A percentile compares a stretch with the other conserved stretches of the same genome.
Evolutionary conservation across 2,888 invertebrate genomes (phyloP).

Genomic region (Cryptocheilus praepositus): DNA sequence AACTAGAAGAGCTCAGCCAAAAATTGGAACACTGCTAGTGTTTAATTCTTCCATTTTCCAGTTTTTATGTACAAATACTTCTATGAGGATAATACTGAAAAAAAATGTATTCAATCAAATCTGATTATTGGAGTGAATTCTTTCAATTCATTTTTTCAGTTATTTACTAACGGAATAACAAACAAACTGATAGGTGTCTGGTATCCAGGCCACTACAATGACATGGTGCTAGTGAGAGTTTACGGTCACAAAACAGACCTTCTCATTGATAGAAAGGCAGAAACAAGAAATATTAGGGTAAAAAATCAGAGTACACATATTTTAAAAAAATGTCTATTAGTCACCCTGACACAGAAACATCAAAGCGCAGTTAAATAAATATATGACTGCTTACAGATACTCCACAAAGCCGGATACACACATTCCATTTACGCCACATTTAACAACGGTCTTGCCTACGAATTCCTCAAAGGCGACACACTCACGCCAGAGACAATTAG

Average conservation of each 20-base stretch:
- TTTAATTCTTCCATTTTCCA: too few species aligned
- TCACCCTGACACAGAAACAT: too few species aligned
- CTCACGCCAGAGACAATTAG: constrained; percentile 81
- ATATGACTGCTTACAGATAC: constrained; percentile 70
- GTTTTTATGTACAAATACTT: too few species aligned
- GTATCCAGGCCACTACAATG: constrained; percentile 75
- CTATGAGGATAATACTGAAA: too few species aligned
- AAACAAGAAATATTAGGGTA: constrained; percentile 78
- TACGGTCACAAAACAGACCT: constrained; percentile 96
- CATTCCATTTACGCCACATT: constrained; percentile 93
- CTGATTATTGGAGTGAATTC: background rate
- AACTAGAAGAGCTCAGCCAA: background rate
- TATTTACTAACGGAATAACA: constrained; percentile 95
- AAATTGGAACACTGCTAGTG: background rate
- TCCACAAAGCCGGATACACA: constrained; percentile 86
- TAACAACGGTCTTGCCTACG: constrained; percentile 94
- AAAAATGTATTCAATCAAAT: background rate
- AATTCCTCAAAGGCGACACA: constrained; percentile 89
- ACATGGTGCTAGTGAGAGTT: constrained; percentile 89
- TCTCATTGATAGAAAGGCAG: constrained; percentile 91
- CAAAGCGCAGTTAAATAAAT: constrained; percentile 15
- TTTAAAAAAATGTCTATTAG: background rate
- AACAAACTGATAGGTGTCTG: constrained; percentile 88
- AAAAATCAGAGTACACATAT: constrained; percentile 14
- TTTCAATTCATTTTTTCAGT: constrained; percentile 76